Percentiles rank a stretch among this genome's conserved stretches.
Evolutionary conservation across 2,888 invertebrate species (phyloP).

Genomic region (Mesochorus sp.): DNA sequence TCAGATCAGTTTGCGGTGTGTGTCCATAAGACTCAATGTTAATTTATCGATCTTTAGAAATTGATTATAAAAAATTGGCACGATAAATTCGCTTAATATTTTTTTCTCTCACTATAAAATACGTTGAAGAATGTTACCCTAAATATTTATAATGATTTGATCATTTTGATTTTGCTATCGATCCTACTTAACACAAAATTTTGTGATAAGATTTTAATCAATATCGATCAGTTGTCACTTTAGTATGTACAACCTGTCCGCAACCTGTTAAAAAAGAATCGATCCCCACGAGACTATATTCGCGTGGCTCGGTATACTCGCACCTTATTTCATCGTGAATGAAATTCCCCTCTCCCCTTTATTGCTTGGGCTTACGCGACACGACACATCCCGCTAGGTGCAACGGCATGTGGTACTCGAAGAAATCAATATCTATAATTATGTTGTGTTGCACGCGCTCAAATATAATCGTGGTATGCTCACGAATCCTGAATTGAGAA

Average conservation of each 20-base stretch:
- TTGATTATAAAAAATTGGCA: too few relatives aligned
- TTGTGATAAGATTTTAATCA: neutral
- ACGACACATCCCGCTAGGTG: constrained; percentile 9
- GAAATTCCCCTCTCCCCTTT: constrained; percentile 16
- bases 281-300: constrained; percentile 29
- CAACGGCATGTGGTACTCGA: constrained; percentile 41
- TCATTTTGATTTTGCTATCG: too few relatives aligned
- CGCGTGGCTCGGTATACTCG: constrained; percentile 32
- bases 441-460: constrained; percentile 68
- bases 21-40: too few relatives aligned
- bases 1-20: too few relatives aligned
- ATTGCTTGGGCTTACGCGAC: constrained; percentile 27
- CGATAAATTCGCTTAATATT: too few relatives aligned
- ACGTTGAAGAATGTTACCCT: too few relatives aligned
- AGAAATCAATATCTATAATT: constrained; percentile 77
- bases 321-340: constrained; percentile 36
- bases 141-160: too few relatives aligned
- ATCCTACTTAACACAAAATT: too few relatives aligned
- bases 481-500: constrained; percentile 39
- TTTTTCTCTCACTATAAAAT: too few relatives aligned
- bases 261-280: constrained; percentile 17
- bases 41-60: too few relatives aligned
- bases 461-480: constrained; percentile 49
- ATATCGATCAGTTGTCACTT: neutral
- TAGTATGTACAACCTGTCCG: neutral